These are phyloP conservation scores for Copidosoma aretas DNA, from an alignment of 2,888 invertebrate genomes.

Conservation along the genomic window DNA sequence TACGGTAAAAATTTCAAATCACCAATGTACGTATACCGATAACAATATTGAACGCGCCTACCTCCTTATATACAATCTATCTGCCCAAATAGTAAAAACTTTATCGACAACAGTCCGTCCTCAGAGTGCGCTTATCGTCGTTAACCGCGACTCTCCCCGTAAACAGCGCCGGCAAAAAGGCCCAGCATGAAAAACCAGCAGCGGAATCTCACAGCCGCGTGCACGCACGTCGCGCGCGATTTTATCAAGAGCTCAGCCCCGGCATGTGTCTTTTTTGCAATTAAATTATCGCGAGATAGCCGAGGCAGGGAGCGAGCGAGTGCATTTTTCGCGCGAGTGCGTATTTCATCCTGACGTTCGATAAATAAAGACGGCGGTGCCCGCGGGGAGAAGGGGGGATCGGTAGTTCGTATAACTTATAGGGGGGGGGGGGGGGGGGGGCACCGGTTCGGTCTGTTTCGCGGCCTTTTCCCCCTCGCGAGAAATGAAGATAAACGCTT, in stretches of 20 bases:
- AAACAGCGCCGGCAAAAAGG: not conserved
- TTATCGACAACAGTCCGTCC: not conserved
- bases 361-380: constrained; percentile 28
- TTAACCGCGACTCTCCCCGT: not conserved
- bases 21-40: not conserved
- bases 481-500: constrained; percentile 30
- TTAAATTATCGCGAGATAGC: constrained; percentile 27
- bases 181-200: not conserved
- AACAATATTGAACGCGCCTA: not conserved
- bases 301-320: constrained; percentile 5
- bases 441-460: too few relatives aligned
- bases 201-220: not conserved
- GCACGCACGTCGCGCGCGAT: constrained; percentile 9
- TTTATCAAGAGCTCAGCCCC: constrained; percentile 10
- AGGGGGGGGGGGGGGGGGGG: too few relatives aligned
- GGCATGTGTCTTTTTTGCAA: constrained; percentile 25
- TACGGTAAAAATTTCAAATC: not conserved
- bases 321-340: constrained; percentile 26
- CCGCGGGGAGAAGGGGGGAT: constrained; percentile 6
- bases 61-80: too few relatives aligned
- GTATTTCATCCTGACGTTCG: constrained; percentile 36
- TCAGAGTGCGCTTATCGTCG: not conserved
- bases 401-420: not conserved
- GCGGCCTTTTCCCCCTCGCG: not conserved
- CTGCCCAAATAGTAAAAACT: too few relatives aligned